These are phyloP conservation scores for Rynchops niger DNA, from an alignment of 2,113 vertebrate genomes.

Conservation along the genomic window DNA sequence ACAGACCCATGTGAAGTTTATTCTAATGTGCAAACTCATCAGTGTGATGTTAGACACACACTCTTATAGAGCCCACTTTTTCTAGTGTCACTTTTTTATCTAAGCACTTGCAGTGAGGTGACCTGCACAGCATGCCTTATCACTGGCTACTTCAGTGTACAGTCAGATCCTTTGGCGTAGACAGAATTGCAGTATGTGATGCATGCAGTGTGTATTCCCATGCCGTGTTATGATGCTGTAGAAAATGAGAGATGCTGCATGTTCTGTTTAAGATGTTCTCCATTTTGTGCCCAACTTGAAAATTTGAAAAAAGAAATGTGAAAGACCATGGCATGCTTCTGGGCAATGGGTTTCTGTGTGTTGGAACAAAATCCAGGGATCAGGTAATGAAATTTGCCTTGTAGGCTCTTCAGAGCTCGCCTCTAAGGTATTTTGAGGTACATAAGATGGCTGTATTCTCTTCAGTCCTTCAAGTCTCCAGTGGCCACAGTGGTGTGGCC, in stretches of 20 bases:
- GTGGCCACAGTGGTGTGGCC: neutral
- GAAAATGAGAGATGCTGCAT: neutral
- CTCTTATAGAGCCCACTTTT: constrained; percentile 6
- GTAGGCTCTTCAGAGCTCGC: neutral
- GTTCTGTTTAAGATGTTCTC: neutral
- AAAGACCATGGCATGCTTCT: neutral
- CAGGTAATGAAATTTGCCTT: neutral
- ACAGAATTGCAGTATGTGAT: neutral
- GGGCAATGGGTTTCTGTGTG: neutral
- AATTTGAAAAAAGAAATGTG: neutral
- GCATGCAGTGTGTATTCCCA: neutral
- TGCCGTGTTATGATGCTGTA: neutral
- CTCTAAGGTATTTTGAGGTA: neutral
- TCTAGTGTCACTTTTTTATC: constrained; percentile 23
- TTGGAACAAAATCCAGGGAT: neutral
- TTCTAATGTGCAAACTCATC: neutral
- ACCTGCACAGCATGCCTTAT: neutral
- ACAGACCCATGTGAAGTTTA: neutral
- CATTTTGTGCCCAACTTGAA: neutral
- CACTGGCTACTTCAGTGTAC: constrained; percentile 14
- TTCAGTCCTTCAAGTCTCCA: neutral
- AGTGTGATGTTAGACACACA: neutral
- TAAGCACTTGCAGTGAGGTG: constrained; percentile 32
- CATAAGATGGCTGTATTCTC: neutral
- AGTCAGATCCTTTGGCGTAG: neutral